phyloP scores from a whole-genome alignment of 1,140 invertebrate species.

The Drosophila sucinea region DNA sequence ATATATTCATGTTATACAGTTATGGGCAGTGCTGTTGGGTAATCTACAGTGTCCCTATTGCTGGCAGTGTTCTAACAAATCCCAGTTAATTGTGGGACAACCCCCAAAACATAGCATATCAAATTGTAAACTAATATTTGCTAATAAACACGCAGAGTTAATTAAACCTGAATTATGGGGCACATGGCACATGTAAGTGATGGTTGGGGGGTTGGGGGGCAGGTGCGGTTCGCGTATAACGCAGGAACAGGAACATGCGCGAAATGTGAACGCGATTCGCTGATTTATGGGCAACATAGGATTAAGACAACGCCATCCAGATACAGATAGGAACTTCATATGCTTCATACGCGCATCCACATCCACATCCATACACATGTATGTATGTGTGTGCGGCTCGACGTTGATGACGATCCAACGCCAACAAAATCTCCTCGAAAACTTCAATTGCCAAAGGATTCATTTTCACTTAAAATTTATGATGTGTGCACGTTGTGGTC shows the following conservation, averaged over 20 bases:
- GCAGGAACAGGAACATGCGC: slow-evolving; percentile 65
- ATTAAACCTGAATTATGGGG: slow-evolving; percentile 80
- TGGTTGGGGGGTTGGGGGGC: neutral
- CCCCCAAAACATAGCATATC: slow-evolving; percentile 51
- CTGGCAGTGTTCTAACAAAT: slow-evolving; percentile 31
- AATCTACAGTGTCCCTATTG: slow-evolving; percentile 13
- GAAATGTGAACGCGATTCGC: slow-evolving; percentile 73
- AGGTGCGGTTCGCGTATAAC: neutral
- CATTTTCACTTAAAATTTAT: slow-evolving; percentile 81
- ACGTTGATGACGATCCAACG: slow-evolving; percentile 70
- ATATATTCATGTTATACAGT: neutral
- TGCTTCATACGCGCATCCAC: slow-evolving; percentile 7
- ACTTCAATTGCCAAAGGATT: slow-evolving; percentile 81
- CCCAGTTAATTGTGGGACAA: slow-evolving; percentile 42
- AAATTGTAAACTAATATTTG: slow-evolving; percentile 82
- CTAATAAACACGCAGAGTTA: slow-evolving; percentile 78
- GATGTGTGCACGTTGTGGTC: slow-evolving; percentile 51
- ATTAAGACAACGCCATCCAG: slow-evolving; percentile 68
- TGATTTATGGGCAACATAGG: slow-evolving; percentile 81
- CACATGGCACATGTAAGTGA: slow-evolving; percentile 36
- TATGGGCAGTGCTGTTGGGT: slow-evolving; percentile 10
- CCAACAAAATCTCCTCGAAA: slow-evolving; percentile 71
- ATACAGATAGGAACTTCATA: slow-evolving; percentile 61
- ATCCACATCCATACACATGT: neutral
- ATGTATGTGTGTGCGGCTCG: slow-evolving; percentile 21